These are phyloP conservation scores for Streblospio benedicti DNA, from an alignment of 1,140 invertebrate species.

Conservation along the genomic window DNA sequence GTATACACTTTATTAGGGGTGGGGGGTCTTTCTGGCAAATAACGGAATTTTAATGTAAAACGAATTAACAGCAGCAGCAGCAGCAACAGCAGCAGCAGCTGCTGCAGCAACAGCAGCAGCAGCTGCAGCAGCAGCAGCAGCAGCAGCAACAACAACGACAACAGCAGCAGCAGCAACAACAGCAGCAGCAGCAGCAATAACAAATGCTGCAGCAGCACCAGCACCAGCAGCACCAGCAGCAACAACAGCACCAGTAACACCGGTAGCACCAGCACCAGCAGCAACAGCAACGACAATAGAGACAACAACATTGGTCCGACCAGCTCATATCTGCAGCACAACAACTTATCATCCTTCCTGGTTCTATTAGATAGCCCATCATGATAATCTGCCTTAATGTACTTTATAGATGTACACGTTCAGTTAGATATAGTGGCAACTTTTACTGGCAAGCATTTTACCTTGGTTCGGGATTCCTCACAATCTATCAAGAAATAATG, in stretches of 20 bases:
- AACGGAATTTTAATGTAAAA: too few species aligned
- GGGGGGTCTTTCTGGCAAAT: too few species aligned
- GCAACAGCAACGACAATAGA: neutral
- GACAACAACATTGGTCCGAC: neutral
- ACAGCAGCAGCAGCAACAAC: conserved; percentile 21
- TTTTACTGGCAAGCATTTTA: too few species aligned
- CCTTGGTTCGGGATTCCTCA: too few species aligned
- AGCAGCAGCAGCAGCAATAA: conserved; percentile 12
- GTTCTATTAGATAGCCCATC: too few species aligned
- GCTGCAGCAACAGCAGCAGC: neutral
- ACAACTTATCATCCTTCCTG: too few species aligned
- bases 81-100: neutral
- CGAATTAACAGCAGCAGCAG: neutral
- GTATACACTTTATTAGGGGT: too few species aligned
- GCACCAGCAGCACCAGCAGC: conserved; percentile 3
- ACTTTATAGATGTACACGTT: too few species aligned
- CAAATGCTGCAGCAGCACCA: neutral
- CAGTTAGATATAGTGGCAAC: too few species aligned
- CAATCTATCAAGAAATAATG: too few species aligned
- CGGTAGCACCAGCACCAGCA: too few species aligned
- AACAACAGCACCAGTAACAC: neutral
- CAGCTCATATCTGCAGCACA: neutral
- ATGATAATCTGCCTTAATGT: too few species aligned
- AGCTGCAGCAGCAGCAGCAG: conserved; percentile 4
- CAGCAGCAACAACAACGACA: conserved; percentile 26